Evolutionary conservation across 2,797 vertebrate genomes (phyloP).

Genomic region (Pseudochaenichthys georgianus): DNA sequence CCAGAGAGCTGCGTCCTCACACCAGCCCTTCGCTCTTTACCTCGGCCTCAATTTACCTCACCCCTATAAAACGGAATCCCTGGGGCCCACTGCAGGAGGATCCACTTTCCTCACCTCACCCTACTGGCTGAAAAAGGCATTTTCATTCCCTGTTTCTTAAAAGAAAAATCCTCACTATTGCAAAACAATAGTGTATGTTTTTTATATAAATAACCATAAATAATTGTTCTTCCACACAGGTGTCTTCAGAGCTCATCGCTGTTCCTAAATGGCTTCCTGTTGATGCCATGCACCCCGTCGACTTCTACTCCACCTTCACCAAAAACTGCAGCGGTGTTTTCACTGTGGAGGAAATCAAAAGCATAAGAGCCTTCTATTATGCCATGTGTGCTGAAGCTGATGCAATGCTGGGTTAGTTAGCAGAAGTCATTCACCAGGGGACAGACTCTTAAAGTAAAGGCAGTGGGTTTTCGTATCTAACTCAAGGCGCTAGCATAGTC

Average conservation of each 20-base stretch:
- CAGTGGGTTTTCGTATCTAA: not conserved
- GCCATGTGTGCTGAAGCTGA: conserved; percentile 98
- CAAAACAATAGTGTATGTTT: not conserved
- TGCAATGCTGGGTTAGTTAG: conserved; percentile 91
- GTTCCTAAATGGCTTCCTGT: conserved; percentile 92
- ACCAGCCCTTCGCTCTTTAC: conserved; percentile 92
- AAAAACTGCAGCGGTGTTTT: conserved; percentile 95
- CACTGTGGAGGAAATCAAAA: conserved; percentile 89
- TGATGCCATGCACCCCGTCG: conserved; percentile 91
- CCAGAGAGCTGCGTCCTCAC: conserved; percentile 74
- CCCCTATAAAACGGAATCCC: conserved; percentile 90
- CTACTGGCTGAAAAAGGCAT: conserved; percentile 94
- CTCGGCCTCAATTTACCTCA: conserved; percentile 97
- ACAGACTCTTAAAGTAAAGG: not conserved
- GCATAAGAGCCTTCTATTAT: conserved; percentile 93
- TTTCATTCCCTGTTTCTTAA: not conserved
- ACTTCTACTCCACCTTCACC: conserved; percentile 94
- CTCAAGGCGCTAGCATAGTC: not conserved
- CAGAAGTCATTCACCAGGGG: not conserved
- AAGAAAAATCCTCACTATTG: not conserved
- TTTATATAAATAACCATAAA: not conserved
- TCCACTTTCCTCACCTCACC: conserved; percentile 95
- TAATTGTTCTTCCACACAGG: conserved; percentile 73
- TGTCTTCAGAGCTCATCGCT: conserved; percentile 86
- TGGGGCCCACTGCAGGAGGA: conserved; percentile 91